These are phyloP conservation scores for Panagrolaimus sp. DNA, from an alignment of 1,140 invertebrate species.

Conservation along the genomic window DNA sequence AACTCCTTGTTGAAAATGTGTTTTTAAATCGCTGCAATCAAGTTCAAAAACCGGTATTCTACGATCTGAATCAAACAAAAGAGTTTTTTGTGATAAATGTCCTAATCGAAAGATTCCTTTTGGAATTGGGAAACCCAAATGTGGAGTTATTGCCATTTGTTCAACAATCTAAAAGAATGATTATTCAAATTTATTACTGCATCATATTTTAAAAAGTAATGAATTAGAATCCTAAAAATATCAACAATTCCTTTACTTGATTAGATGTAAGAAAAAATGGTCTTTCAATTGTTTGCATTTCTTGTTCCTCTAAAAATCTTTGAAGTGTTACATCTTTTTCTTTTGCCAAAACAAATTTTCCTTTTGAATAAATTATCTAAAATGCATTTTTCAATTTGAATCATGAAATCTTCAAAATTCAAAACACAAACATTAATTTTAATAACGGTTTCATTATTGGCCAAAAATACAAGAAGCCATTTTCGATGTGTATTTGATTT, in stretches of 20 bases:
- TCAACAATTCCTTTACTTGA: constrained; percentile 4
- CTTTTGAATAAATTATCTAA: background rate
- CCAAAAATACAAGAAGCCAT: constrained; percentile 3
- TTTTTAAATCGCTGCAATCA: background rate
- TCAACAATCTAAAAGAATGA: background rate
- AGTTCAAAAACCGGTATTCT: background rate
- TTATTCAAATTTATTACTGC: too few relatives aligned
- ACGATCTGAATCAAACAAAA: background rate
- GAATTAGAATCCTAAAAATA: too few relatives aligned
- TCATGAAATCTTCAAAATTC: background rate
- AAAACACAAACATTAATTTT: background rate
- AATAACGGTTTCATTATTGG: constrained; percentile 8
- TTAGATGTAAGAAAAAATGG: constrained; percentile 4
- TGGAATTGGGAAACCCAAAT: background rate
- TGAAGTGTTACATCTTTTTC: background rate
- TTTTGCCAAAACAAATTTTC: constrained; percentile 12
- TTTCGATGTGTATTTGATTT: background rate
- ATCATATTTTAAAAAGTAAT: too few relatives aligned
- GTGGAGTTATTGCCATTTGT: constrained; percentile 7
- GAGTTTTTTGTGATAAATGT: constrained; percentile 4
- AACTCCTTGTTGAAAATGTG: background rate
- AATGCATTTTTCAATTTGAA: background rate
- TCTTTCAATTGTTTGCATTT: background rate
- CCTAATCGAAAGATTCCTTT: background rate
- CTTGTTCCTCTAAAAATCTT: constrained; percentile 2